phyloP scores from a whole-genome alignment of 1,140 invertebrate genomes.

The Rhopalosiphum maidis region DNA sequence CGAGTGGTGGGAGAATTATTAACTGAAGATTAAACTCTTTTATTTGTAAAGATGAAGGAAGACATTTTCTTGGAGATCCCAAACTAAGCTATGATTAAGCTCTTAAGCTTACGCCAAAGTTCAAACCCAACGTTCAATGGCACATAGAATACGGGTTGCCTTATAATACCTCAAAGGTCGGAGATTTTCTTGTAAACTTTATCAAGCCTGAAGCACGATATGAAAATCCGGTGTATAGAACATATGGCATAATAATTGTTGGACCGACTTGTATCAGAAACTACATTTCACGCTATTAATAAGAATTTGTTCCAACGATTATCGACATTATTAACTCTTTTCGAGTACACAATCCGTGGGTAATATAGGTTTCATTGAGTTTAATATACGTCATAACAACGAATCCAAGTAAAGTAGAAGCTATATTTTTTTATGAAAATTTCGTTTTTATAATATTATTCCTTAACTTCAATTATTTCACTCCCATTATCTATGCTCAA shows the following conservation, averaged over 20 bases:
- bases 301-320: background rate
- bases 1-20: background rate
- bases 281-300: background rate
- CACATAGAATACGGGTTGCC: background rate
- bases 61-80: conserved; percentile 29
- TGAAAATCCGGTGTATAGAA: background rate
- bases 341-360: background rate
- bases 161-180: conserved; percentile 26
- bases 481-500: background rate
- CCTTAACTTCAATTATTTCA: background rate
- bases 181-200: conserved; percentile 38
- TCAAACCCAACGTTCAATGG: background rate
- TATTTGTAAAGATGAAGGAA: conserved; percentile 46
- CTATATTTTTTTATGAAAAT: background rate
- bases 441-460: background rate
- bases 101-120: conserved; percentile 51
- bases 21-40: conserved; percentile 47
- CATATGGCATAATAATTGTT: background rate
- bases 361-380: background rate
- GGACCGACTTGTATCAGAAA: background rate
- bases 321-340: background rate
- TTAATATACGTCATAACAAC: background rate
- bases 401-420: background rate
- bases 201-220: background rate
- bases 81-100: conserved; percentile 51